Evolutionary conservation across 2,113 vertebrate species (phyloP).

Genomic region (Ranitomeya imitator): DNA sequence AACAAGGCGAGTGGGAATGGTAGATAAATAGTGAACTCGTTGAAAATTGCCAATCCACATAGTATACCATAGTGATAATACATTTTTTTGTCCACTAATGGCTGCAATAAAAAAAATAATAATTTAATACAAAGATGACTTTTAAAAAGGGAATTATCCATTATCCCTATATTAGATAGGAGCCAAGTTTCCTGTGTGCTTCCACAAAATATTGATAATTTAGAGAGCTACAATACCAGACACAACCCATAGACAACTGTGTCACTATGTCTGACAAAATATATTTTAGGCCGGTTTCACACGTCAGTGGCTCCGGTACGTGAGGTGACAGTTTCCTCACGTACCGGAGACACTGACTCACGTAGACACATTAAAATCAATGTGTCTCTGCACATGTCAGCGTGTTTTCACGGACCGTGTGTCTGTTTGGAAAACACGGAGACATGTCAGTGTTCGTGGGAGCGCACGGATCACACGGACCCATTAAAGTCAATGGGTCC

Average conservation of each 20-base stretch:
- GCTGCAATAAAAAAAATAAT: constrained; percentile 56
- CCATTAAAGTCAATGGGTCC: too few relatives aligned
- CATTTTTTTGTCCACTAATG: constrained; percentile 62
- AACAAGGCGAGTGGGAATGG: constrained; percentile 71
- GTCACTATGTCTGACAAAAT: background rate
- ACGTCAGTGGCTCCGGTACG: too few relatives aligned
- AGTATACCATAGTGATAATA: constrained; percentile 79
- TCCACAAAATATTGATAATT: too few relatives aligned
- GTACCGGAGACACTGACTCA: too few relatives aligned
- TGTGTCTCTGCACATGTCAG: too few relatives aligned
- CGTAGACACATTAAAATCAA: too few relatives aligned
- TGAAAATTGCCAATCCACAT: constrained; percentile 72
- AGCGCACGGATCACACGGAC: too few relatives aligned
- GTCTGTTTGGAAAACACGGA: too few relatives aligned
- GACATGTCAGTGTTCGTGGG: too few relatives aligned
- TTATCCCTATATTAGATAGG: background rate
- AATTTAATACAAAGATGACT: background rate
- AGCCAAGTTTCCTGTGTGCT: background rate
- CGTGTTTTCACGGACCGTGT: too few relatives aligned
- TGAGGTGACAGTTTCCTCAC: too few relatives aligned
- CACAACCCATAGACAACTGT: background rate
- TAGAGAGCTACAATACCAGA: background rate
- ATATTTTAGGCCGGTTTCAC: too few relatives aligned
- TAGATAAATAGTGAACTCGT: constrained; percentile 66
- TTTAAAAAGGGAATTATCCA: background rate